Conservation (phyloP, 2,113 vertebrate species). For the Prinia subflava region DNA sequence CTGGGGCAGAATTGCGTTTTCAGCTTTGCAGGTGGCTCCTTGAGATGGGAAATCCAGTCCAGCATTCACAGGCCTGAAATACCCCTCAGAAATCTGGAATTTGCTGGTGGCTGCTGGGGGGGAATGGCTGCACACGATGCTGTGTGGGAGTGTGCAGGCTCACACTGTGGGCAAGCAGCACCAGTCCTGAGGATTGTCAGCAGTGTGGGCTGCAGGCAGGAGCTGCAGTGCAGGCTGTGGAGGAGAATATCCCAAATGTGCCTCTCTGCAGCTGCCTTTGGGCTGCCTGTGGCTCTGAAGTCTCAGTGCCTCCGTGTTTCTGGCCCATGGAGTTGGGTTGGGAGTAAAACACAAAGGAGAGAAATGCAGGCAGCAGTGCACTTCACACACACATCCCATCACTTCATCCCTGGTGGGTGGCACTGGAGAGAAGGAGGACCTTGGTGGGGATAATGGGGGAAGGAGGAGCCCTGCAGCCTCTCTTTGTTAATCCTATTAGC, state of each 20-base stretch:
- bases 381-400: not conserved
- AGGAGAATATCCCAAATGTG: not conserved
- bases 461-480: not conserved
- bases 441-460: not conserved
- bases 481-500: not conserved
- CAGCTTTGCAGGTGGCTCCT: not conserved
- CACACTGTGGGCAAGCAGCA: not conserved
- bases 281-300: not conserved
- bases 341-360: not conserved
- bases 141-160: not conserved
- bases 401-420: not conserved
- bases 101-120: not conserved
- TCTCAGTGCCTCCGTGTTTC: not conserved
- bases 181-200: not conserved
- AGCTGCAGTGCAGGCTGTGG: not conserved
- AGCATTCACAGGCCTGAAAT: no score
- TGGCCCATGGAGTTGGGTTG: not conserved
- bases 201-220: not conserved
- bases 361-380: not conserved
- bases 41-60: not conserved
- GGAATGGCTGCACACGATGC: not conserved
- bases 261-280: not conserved
- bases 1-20: not conserved
- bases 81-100: not conserved
- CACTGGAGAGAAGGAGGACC: not conserved